phyloP scores from a whole-genome alignment of 2,797 vertebrate genomes.

The Acropternis orthonyx region DNA sequence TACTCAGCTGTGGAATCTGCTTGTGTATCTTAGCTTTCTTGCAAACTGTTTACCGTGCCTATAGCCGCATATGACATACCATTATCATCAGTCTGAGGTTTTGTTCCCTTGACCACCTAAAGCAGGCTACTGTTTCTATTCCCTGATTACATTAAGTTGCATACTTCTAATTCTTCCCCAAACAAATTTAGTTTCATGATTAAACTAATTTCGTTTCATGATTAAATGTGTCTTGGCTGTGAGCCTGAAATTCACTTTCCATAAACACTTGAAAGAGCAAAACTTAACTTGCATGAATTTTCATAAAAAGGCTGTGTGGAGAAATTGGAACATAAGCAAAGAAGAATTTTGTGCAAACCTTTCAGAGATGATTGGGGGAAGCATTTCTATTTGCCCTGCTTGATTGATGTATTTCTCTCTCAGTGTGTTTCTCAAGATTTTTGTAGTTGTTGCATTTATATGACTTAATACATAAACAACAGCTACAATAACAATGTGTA shows the following conservation, averaged over 20 bases:
- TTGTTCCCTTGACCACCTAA: background rate
- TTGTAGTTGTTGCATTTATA: constrained; percentile 27
- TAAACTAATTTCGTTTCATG: constrained; percentile 55
- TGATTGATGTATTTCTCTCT: background rate
- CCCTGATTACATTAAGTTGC: constrained; percentile 15
- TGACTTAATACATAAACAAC: constrained; percentile 34
- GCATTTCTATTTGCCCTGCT: constrained; percentile 2
- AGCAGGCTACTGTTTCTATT: background rate
- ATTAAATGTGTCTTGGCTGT: constrained; percentile 50
- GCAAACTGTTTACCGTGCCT: background rate
- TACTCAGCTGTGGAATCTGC: background rate
- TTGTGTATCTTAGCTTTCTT: background rate
- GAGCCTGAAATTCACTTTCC: constrained; percentile 56
- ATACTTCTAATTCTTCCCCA: constrained; percentile 37
- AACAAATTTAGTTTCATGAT: constrained; percentile 17
- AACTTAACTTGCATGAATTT: constrained; percentile 54
- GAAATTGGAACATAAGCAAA: constrained; percentile 30
- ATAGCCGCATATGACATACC: fast-evolving
- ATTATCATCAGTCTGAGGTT: background rate
- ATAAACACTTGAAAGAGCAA: constrained; percentile 46
- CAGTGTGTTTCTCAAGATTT: background rate
- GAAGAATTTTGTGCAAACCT: constrained; percentile 26
- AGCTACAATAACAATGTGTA: constrained; percentile 1
- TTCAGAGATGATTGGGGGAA: background rate
- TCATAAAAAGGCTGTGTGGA: constrained; percentile 31